Evolutionary conservation across 2,888 invertebrate species (phyloP).

Genomic region (Thecophora atra): DNA sequence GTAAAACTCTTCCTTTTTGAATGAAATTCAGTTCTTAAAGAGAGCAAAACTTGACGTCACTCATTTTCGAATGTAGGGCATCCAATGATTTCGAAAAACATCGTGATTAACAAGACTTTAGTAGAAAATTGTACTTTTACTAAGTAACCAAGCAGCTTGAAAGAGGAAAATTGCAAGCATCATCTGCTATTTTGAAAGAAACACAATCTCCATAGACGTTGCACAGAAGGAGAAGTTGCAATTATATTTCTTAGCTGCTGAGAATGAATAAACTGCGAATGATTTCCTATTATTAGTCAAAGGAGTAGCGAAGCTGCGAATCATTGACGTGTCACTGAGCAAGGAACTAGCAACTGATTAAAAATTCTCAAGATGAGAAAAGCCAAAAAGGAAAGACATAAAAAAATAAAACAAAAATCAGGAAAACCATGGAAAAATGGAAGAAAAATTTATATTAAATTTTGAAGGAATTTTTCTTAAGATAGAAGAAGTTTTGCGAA

Average conservation of each 20-base stretch:
- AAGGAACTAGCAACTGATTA: background rate
- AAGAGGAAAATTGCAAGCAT: background rate
- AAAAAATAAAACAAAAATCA: background rate
- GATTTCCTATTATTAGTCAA: slow-evolving; percentile 3
- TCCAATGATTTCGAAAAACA: no score
- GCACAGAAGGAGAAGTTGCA: background rate
- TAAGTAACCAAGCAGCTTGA: background rate
- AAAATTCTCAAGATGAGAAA: background rate
- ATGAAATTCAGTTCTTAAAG: no score
- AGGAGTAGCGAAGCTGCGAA: background rate
- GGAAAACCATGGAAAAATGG: background rate
- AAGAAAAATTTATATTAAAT: no score
- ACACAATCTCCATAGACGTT: background rate
- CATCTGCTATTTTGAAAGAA: background rate
- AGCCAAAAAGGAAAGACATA: background rate
- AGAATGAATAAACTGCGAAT: no score
- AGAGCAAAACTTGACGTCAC: no score
- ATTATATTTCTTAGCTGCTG: background rate
- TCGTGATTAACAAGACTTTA: no score
- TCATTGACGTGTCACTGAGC: background rate
- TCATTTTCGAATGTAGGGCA: no score
- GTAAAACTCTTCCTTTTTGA: no score
- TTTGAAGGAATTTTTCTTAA: no score
- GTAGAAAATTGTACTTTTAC: background rate
- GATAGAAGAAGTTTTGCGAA: no score